These are phyloP conservation scores for Papilio polytes DNA, from an alignment of 1,140 invertebrate genomes.

Conservation along the genomic window DNA sequence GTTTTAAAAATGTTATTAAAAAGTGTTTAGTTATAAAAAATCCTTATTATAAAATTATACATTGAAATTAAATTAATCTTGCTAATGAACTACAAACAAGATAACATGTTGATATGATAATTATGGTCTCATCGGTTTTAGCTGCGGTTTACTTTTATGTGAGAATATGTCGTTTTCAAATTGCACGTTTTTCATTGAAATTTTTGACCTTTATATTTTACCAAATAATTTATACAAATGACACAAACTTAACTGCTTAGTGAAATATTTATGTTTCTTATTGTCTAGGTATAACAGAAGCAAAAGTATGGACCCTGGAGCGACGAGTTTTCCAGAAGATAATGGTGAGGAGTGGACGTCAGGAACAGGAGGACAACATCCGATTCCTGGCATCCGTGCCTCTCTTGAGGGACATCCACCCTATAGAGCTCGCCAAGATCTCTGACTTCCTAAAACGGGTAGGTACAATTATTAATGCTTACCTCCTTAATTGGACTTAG, in stretches of 20 bases:
- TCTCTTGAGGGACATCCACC: conserved; percentile 91
- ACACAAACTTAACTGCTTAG: not conserved
- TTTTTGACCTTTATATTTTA: not conserved
- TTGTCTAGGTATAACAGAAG: conserved; percentile 88
- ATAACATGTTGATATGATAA: conserved; percentile 7
- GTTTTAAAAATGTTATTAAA: not conserved
- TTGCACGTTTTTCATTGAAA: not conserved
- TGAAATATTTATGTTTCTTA: conserved; percentile 4
- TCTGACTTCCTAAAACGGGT: conserved; percentile 95
- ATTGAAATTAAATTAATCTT: conserved; percentile 3
- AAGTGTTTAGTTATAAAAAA: not conserved
- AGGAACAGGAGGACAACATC: conserved; percentile 92
- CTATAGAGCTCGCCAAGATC: conserved; percentile 93
- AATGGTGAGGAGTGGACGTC: conserved; percentile 92
- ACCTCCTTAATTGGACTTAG: not conserved
- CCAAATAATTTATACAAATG: not conserved
- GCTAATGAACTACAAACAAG: conserved; percentile 4
- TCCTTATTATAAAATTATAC: not conserved
- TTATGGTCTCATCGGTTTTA: not conserved
- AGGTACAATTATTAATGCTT: conserved; percentile 38
- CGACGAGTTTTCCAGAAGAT: conserved; percentile 94
- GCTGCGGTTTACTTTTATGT: not conserved
- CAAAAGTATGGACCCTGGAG: conserved; percentile 95
- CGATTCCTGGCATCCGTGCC: conserved; percentile 94
- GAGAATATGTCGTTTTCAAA: not conserved